A percentile compares a stretch with the other conserved stretches of the same genome.
These are phyloP conservation scores for Stomorhina lunata DNA, from an alignment of 2,888 invertebrate species.

Conservation along the genomic window DNA sequence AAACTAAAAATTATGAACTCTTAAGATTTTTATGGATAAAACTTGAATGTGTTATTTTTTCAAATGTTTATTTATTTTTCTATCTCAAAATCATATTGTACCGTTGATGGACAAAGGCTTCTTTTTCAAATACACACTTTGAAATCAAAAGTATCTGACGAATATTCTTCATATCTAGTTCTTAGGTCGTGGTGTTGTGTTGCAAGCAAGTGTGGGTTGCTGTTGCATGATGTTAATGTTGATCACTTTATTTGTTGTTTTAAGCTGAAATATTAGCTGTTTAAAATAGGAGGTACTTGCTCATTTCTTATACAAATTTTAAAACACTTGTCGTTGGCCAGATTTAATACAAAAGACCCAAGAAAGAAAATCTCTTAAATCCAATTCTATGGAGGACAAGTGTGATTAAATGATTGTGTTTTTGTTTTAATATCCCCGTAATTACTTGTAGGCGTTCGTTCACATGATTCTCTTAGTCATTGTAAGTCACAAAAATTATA, in stretches of 20 bases:
- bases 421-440: constrained; percentile 33
- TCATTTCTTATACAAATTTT: background rate
- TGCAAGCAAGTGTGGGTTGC: constrained; percentile 36
- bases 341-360: background rate
- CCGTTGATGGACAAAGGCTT: constrained; percentile 68
- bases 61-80: constrained; percentile 43
- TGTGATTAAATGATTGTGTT: constrained; percentile 58
- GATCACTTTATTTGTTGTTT: constrained; percentile 77
- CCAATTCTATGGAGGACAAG: constrained; percentile 47
- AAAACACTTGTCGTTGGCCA: constrained; percentile 41
- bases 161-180: background rate
- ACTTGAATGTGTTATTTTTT: background rate
- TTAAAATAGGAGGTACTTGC: constrained; percentile 68
- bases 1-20: constrained; percentile 24
- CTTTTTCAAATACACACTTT: background rate
- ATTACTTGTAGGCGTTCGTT: constrained; percentile 55
- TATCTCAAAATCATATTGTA: background rate
- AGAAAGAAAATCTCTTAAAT: constrained; percentile 11
- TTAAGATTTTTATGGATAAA: background rate
- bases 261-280: constrained; percentile 68
- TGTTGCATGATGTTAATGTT: constrained; percentile 63
- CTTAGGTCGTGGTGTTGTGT: background rate
- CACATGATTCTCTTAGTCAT: constrained; percentile 27
- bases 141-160: background rate
- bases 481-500: background rate